Evolutionary conservation across 2,797 vertebrate species (phyloP), one percentile per base, ranked within the genome.

Genomic region (Gallinago solitaria): DNA sequence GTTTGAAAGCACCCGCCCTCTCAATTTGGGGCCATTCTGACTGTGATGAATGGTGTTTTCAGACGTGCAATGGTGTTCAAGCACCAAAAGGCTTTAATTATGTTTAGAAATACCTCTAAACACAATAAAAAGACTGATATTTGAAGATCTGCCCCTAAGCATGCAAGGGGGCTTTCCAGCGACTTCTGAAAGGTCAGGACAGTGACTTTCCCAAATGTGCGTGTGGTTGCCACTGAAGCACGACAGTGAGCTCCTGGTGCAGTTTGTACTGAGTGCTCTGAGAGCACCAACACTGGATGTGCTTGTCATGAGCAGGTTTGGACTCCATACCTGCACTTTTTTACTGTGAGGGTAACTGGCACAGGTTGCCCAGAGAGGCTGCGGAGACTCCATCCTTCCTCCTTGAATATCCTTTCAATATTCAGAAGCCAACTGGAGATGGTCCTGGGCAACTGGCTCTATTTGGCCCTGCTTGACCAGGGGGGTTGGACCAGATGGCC

Each of bases 171-270:
- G 21, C 63, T 92, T 87, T 54, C 33, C 53, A 43, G 47, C 3
- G 3, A 47, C 47, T 90, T 87, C 43, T 43, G 25, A 35, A 76
- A 53, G 25, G 15, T 60, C 37, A 27, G 0, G 1, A 21, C 8
- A 20, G 39, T 17, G 67, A 53, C 50, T 54, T 60, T 76, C 50
- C 54, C 45, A 75, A 9, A 61, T 6, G 11, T 10, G 2, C 0
- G 0, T 21, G 43, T 5, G 9, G 9, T 47, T 84, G 41, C 69
- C 37, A 41, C 50, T 0, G 0, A 37, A 17, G 32, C 4, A 2
- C 61, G 75, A 20, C 39, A 9, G 45, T 21, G 84, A 85, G n/a
- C 41, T 74, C n/a, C 43, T 24, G 12, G 30, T 35, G 68, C 18
- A 14, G 30, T 53, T 39, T 60, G 68, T 57, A 24, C 37, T 0